Percentiles rank a stretch among this genome's conserved stretches.
Evolutionary conservation across 2,113 vertebrate genomes (phyloP).

Genomic region (Sciurus niger): DNA sequence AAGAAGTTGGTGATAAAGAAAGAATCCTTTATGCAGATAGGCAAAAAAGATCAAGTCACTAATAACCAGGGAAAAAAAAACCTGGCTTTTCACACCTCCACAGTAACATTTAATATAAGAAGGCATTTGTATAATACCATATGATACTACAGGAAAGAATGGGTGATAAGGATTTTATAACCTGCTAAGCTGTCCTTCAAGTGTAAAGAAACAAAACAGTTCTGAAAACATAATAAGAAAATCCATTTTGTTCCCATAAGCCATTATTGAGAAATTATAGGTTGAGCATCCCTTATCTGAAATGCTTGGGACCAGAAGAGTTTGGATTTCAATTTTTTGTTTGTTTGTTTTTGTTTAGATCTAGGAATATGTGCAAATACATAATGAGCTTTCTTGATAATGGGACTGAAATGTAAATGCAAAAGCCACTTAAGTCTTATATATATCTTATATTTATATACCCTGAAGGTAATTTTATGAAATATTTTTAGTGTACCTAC

Average conservation of each 20-base stretch:
- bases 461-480: background rate
- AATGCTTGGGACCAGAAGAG: background rate
- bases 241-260: background rate
- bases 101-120: background rate
- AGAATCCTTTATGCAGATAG: background rate
- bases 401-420: background rate
- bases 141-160: background rate
- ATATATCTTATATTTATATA: background rate
- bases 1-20: constrained; percentile 1
- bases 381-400: background rate
- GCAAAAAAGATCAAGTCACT: constrained; percentile 18
- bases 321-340: background rate
- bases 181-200: background rate
- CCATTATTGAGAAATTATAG: constrained; percentile 2
- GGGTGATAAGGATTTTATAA: constrained; percentile 28
- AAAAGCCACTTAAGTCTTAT: background rate
- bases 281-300: background rate
- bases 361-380: background rate
- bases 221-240: constrained; percentile 55
- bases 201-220: constrained; percentile 24
- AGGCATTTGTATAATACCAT: background rate
- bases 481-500: background rate
- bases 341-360: background rate
- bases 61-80: constrained; percentile 32
- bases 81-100: background rate